Evolutionary conservation across 2,888 invertebrate species (phyloP).

Genomic region (Troilus luridus): DNA sequence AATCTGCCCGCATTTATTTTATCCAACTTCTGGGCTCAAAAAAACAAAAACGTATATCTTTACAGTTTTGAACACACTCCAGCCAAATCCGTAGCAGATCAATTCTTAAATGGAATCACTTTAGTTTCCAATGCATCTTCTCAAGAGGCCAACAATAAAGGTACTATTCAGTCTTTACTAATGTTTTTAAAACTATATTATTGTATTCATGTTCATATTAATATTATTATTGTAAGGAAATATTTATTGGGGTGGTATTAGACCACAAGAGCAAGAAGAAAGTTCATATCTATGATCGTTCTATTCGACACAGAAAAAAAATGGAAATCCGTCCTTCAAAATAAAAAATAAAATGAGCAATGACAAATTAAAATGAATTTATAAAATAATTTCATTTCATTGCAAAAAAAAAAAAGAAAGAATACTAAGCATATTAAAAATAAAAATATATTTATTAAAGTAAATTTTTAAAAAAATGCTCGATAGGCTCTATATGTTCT

Average conservation of each 20-base stretch:
- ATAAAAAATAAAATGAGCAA: no score
- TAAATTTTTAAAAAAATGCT: no score
- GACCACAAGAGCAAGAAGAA: no score
- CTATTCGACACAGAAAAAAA: no score
- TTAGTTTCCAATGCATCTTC: constrained; percentile 69
- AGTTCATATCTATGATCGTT: no score
- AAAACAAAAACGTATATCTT: constrained; percentile 75
- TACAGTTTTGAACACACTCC: constrained; percentile 84
- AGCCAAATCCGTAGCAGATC: constrained; percentile 75
- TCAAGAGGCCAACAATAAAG: neutral
- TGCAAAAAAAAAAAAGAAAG: no score
- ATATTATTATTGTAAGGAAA: neutral
- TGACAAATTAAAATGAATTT: no score
- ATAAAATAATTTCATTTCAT: no score
- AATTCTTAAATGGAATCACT: constrained; percentile 78
- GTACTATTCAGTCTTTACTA: neutral
- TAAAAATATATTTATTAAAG: no score
- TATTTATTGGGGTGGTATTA: neutral
- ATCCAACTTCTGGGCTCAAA: constrained; percentile 78
- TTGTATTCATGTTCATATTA: neutral
- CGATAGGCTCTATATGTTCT: no score
- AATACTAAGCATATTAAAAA: no score
- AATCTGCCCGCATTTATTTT: constrained; percentile 83
- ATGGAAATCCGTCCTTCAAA: no score
- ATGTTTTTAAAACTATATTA: neutral